Evolutionary conservation across 2,113 vertebrate species (phyloP).

Genomic region (Xiphophorus couchianus): DNA sequence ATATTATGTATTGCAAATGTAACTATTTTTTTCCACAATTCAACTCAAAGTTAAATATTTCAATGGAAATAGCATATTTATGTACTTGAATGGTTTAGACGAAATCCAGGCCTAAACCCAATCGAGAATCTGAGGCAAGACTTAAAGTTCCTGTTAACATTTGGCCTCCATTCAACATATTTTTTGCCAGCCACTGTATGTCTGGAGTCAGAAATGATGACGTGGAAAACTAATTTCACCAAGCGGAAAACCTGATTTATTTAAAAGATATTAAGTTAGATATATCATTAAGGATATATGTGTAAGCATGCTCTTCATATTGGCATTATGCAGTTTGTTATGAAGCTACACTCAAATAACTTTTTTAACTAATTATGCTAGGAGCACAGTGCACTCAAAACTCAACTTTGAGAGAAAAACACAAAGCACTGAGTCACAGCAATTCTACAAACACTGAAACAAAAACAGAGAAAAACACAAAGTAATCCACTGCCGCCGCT

Average conservation of each 20-base stretch:
- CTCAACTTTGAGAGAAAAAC: constrained; percentile 61
- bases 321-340: constrained; percentile 9
- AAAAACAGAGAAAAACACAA: constrained; percentile 64
- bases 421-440: constrained; percentile 53
- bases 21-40: neutral
- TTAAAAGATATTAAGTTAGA: constrained; percentile 13
- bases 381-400: constrained; percentile 63
- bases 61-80: no score
- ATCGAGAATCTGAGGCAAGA: no score
- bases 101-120: no score
- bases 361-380: constrained; percentile 48
- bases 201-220: constrained; percentile 2
- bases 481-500: constrained; percentile 37
- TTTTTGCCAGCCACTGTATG: neutral
- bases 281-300: constrained; percentile 13
- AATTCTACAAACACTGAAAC: constrained; percentile 66
- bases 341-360: constrained; percentile 21
- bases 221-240: constrained; percentile 9
- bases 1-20: neutral
- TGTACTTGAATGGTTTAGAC: no score
- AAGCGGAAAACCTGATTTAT: constrained; percentile 1
- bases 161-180: no score
- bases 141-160: no score
- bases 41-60: no score
- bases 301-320: constrained; percentile 20